Evolutionary conservation across 2,888 invertebrate genomes (phyloP).

Genomic region (Agrotis puta): DNA sequence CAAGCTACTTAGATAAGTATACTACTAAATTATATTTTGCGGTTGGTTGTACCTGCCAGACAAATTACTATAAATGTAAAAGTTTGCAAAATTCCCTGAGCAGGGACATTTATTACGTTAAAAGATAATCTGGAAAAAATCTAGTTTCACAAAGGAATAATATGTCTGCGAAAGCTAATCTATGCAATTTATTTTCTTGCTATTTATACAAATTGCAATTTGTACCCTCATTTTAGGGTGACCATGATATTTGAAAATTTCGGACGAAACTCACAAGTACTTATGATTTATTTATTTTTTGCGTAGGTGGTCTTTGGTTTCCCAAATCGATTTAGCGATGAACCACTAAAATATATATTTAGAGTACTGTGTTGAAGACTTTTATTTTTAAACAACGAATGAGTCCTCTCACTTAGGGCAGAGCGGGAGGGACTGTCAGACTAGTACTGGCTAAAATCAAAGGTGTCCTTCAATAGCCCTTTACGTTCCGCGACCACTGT

Average conservation of each 20-base stretch:
- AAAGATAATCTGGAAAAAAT: constrained; percentile 35
- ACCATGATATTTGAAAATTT: constrained; percentile 1
- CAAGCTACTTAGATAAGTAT: neutral
- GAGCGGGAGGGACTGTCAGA: too few relatives aligned
- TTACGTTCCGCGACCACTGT: too few relatives aligned
- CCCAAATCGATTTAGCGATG: neutral
- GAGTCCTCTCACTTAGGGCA: too few relatives aligned
- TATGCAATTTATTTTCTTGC: constrained; percentile 46
- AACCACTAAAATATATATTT: neutral
- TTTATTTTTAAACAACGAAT: too few relatives aligned
- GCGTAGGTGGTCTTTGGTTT: too few relatives aligned
- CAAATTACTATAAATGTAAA: constrained; percentile 20
- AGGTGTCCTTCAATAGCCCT: too few relatives aligned
- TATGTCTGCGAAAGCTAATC: constrained; percentile 47
- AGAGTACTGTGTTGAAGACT: too few relatives aligned
- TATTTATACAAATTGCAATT: constrained; percentile 58
- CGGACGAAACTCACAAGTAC: neutral
- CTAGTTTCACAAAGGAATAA: constrained; percentile 22
- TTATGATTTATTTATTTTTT: neutral
- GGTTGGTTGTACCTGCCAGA: constrained; percentile 16
- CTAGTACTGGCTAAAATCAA: too few relatives aligned
- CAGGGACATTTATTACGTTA: constrained; percentile 40
- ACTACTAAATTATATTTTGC: constrained; percentile 19
- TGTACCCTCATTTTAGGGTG: constrained; percentile 35
- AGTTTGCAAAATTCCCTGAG: constrained; percentile 1